Evolutionary conservation across 2,888 invertebrate genomes (phyloP).

Genomic region (Argynnis bischoffii): DNA sequence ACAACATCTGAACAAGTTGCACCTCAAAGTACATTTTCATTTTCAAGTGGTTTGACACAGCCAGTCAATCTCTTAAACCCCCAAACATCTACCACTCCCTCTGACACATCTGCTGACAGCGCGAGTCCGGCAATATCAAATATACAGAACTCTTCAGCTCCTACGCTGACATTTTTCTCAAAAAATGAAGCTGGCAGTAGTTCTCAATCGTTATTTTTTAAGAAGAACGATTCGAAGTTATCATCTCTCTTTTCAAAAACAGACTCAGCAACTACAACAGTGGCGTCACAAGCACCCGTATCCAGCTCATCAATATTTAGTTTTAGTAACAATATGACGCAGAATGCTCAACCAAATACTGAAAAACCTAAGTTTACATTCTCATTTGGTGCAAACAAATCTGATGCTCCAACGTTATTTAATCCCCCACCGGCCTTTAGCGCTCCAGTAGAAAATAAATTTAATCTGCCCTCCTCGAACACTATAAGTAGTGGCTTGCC

Average conservation of each 20-base stretch:
- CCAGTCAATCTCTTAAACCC: slow-evolving; percentile 44
- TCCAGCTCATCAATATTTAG: slow-evolving; percentile 53
- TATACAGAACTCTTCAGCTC: slow-evolving; percentile 30
- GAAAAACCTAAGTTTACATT: slow-evolving; percentile 64
- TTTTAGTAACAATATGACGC: slow-evolving; percentile 50
- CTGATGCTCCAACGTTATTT: slow-evolving; percentile 46
- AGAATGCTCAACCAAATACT: slow-evolving; percentile 40
- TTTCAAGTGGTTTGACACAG: slow-evolving; percentile 40
- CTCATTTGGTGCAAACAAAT: slow-evolving; percentile 52
- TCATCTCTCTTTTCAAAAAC: slow-evolving; percentile 49
- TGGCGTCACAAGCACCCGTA: slow-evolving; percentile 23
- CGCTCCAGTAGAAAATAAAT: slow-evolving; percentile 41
- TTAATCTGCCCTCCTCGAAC: slow-evolving; percentile 35
- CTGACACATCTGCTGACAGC: slow-evolving; percentile 6
- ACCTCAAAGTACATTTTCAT: slow-evolving; percentile 45
- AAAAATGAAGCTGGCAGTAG: slow-evolving; percentile 35
- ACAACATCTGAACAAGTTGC: slow-evolving; percentile 37
- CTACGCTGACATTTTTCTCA: slow-evolving; percentile 41
- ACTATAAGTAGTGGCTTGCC: slow-evolving; percentile 22
- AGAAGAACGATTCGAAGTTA: slow-evolving; percentile 42
- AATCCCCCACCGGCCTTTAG: slow-evolving; percentile 45
- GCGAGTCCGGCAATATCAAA: slow-evolving; percentile 41
- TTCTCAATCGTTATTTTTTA: slow-evolving; percentile 46
- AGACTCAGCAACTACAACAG: slow-evolving; percentile 38
- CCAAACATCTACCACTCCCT: slow-evolving; percentile 37